A percentile compares a stretch with the other conserved stretches of the same genome.
phyloP scores from a whole-genome alignment of 1,140 invertebrate species.

The Heliothis virescens region DNA sequence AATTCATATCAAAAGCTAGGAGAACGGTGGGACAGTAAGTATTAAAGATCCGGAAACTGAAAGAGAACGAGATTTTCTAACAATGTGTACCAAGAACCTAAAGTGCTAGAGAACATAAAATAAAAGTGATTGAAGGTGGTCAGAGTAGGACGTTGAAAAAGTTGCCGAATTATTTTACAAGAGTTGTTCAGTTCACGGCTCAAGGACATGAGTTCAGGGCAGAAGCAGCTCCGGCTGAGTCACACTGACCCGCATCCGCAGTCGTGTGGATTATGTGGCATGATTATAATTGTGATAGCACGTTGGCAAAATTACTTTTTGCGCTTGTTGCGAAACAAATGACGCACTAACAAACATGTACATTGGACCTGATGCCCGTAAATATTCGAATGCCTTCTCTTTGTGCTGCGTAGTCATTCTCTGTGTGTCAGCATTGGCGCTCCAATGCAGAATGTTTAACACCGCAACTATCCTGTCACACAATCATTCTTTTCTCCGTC shows the following conservation, averaged over 20 bases:
- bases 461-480: too few species aligned
- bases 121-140: slow-evolving; percentile 88
- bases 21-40: slow-evolving; percentile 87
- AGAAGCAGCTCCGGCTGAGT: slow-evolving; percentile 81
- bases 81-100: slow-evolving; percentile 80
- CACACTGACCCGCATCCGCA: slow-evolving; percentile 73
- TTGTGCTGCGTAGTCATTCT: too few species aligned
- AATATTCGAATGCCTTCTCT: slow-evolving; percentile 48
- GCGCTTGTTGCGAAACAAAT: slow-evolving; percentile 71
- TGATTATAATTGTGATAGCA: slow-evolving; percentile 79
- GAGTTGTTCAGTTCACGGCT: slow-evolving; percentile 89
- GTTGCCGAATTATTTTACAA: slow-evolving; percentile 90
- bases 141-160: slow-evolving; percentile 87
- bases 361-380: slow-evolving; percentile 43
- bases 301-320: slow-evolving; percentile 79
- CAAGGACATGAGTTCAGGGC: slow-evolving; percentile 86
- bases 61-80: slow-evolving; percentile 74
- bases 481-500: too few species aligned
- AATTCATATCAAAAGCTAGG: slow-evolving; percentile 91
- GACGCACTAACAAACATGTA: slow-evolving; percentile 56
- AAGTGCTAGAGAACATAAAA: slow-evolving; percentile 86
- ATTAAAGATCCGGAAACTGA: slow-evolving; percentile 87
- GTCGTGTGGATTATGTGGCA: slow-evolving; percentile 82
- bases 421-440: too few species aligned
- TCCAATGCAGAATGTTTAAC: too few species aligned